Evolutionary conservation across 2,113 vertebrate genomes (phyloP), one percentile per base, ranked within the genome.

Genomic region (Ammodytes dubius): DNA sequence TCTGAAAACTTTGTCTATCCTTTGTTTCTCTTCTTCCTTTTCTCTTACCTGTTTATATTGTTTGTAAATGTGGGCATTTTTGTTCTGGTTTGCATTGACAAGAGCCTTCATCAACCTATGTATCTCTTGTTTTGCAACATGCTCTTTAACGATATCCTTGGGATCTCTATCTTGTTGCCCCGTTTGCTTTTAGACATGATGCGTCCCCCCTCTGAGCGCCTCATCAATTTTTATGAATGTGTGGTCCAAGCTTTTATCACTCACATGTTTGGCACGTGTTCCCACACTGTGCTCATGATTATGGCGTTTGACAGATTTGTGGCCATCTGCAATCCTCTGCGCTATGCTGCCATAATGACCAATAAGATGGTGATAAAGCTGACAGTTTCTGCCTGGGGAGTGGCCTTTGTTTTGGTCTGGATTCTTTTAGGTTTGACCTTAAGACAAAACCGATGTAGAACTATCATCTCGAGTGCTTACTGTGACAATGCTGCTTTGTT

Each of bases 301-400:
- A 93, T 94, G 94, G 91, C 94, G 0, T 92, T 93, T 4, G 94
- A 95, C 69, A 86, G 94, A 47, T 95, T 92, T 7, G 77, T 94
- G 75, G 93, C 94, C 63, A 94, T 95, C 79, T 94, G 92, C 11
- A 84, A 89, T 13, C 92, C 94, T 0, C 76, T 94, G 52, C 84
- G 73, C n/a, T 94, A 94, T 19, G 1, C 83, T 0, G 0, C 79
- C 27, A 87, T 94, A 63, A 94, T 94, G 91, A 92, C 54, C 61
- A 73, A 53, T 58, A 69, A 43, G n/a, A 92, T 81, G 87, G 87
- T 94, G 68, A 11, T 86, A 0, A 90, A 78, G 63, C 83, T 95
- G 50, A 87, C 90, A 0, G 54, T 46, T 3, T 77, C 14, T 1
- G 92, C 93, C 14, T 95, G 94, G 93, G 88, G 79, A 0, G 40